Evolutionary conservation across 2,113 vertebrate genomes (phyloP).

Genomic region (Nycticorax nycticorax): DNA sequence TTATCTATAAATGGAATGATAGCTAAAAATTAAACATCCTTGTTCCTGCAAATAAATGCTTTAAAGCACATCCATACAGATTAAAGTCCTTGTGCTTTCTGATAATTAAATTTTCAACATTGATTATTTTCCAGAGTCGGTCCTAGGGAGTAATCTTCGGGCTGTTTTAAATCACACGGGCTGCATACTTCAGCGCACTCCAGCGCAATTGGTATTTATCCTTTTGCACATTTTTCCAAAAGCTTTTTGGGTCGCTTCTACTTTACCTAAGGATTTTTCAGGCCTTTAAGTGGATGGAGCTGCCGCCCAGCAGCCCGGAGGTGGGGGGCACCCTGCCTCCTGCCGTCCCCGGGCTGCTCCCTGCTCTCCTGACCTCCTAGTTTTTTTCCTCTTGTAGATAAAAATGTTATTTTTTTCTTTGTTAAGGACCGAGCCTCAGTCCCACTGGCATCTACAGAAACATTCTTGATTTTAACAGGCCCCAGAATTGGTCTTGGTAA

Average conservation of each 20-base stretch:
- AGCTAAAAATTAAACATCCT: conserved; percentile 31
- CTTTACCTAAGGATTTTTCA: background rate
- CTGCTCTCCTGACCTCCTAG: background rate
- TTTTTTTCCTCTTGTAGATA: background rate
- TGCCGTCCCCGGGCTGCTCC: accelerated
- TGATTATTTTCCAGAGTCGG: background rate
- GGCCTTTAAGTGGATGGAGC: accelerated
- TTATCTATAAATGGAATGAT: conserved; percentile 13
- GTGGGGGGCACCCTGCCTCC: background rate
- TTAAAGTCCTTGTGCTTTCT: background rate
- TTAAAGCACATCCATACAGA: background rate
- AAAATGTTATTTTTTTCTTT: background rate
- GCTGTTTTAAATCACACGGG: background rate
- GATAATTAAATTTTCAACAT: conserved; percentile 8
- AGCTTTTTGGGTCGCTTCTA: background rate
- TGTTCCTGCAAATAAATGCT: conserved; percentile 5
- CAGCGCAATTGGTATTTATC: background rate
- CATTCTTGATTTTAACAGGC: background rate
- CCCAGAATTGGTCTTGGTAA: background rate
- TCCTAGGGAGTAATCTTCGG: background rate
- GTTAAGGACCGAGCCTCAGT: background rate
- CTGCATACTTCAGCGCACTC: background rate
- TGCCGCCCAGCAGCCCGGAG: background rate
- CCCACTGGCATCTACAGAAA: background rate
- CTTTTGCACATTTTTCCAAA: background rate